Evolutionary conservation across 1,140 invertebrate species (phyloP), one percentile per base, ranked within the genome.

Genomic region (Rhagoletis pomonella): DNA sequence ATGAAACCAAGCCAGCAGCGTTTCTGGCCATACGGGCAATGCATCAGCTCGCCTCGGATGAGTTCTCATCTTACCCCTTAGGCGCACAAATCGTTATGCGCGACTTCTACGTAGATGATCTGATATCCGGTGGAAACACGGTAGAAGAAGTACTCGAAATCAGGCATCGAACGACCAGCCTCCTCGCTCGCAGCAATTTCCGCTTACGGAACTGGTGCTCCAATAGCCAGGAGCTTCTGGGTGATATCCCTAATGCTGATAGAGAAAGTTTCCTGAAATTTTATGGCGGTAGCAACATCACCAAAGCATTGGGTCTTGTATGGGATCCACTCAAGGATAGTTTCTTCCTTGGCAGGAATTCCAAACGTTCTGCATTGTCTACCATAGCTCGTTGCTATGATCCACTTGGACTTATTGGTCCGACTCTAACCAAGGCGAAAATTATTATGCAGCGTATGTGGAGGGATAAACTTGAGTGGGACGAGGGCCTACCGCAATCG

Each of bases 11-110:
- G 58, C 89, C 88, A 59, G 92, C 93, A 0, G 92, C 93, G 3
- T 94, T 89, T 89, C 85, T 94, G 12, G 93, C 93, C 0, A 90
- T 90, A 14, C 89, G 90, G 19, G 88, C 88, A 5, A 55, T 93
- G 12, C 88, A 90, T 19, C 88, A 92, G 87, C 64, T 93, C 6
- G 93, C 91, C 0, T 47, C 87, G 0, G 90, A 91, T 60, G 91
- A 91, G 67, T 55, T 9, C 50, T 4, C 50, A 9, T 6, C 50
- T 55, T 55, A 55, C 9, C 50, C 50, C 50, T 6, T 55, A 6
- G 50, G 50, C 4, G 50, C 50, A 55, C 4, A 55, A 55, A 9
- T 9, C 4, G 50, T 55, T 6, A 4, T 55, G 4, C 50, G 50
- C 4, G 50, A 55, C 50, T 55, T 55, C 50, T 55, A 55, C 9